phyloP scores from a whole-genome alignment of 2,113 vertebrate genomes.

The Arothron firmamentum region DNA sequence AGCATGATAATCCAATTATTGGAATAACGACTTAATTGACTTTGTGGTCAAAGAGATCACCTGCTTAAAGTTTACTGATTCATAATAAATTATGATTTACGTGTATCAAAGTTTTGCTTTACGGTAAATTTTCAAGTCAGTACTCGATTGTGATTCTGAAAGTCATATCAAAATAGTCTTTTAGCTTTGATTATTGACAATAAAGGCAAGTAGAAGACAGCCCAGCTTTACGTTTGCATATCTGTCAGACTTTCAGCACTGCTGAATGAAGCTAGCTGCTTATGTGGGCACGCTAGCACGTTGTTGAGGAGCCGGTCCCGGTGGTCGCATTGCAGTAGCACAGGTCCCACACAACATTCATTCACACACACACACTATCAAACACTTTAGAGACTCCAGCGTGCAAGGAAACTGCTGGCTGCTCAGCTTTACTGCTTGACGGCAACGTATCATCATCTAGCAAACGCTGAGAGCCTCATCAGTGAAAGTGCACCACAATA shows the following conservation, averaged over 20 bases:
- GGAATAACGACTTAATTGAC: conserved; percentile 44
- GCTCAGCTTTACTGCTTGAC: not conserved
- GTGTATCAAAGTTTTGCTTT: conserved; percentile 39
- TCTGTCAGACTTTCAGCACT: not conserved
- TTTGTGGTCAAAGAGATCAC: conserved; percentile 35
- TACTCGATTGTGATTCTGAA: conserved; percentile 58
- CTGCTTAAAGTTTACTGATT: conserved; percentile 58
- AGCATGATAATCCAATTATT: conserved; percentile 45
- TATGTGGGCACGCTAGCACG: not conserved
- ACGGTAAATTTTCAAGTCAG: conserved; percentile 44
- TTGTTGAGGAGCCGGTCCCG: not conserved
- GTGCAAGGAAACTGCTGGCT: no score
- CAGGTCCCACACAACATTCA: no score
- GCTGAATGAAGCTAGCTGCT: not conserved
- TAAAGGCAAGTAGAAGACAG: not conserved
- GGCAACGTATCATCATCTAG: not conserved
- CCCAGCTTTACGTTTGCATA: not conserved
- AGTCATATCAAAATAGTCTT: conserved; percentile 41
- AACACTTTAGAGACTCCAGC: no score
- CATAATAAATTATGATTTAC: conserved; percentile 36
- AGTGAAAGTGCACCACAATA: not conserved
- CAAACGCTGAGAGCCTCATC: not conserved
- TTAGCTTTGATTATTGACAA: conserved; percentile 26
- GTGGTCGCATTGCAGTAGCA: no score
- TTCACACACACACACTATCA: no score